phyloP scores from a whole-genome alignment of 2,888 invertebrate species.

The Conus canariensis region DNA sequence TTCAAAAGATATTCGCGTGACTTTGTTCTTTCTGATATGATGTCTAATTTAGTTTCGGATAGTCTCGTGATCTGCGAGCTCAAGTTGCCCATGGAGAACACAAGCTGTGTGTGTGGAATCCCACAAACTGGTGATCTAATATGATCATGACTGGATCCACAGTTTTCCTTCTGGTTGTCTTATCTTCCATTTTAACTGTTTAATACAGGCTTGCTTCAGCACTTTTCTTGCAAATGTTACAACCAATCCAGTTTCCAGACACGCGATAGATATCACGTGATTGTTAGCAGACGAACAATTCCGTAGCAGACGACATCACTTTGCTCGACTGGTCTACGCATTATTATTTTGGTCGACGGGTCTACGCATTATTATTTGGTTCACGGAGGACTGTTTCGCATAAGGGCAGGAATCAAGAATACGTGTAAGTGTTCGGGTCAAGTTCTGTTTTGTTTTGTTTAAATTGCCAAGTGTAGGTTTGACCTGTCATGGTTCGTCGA shows the following conservation, averaged over 20 bases:
- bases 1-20: too few species aligned
- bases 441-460: too few species aligned
- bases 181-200: background rate
- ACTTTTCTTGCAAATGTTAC: background rate
- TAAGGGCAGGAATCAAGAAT: too few species aligned
- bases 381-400: too few species aligned
- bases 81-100: constrained; percentile 41
- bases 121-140: background rate
- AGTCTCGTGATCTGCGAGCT: constrained; percentile 17
- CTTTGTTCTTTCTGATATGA: background rate
- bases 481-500: too few species aligned
- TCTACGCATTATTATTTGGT: too few species aligned
- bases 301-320: constrained; percentile 19
- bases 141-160: background rate
- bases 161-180: background rate
- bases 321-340: constrained; percentile 16
- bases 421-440: too few species aligned
- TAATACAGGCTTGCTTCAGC: background rate
- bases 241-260: background rate
- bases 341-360: too few species aligned
- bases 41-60: constrained; percentile 31
- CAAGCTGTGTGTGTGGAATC: background rate
- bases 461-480: too few species aligned
- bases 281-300: constrained; percentile 40
- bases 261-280: background rate